Evolutionary conservation across 2,888 invertebrate species (phyloP).

Genomic region (Venustoraphidia nigricollis): DNA sequence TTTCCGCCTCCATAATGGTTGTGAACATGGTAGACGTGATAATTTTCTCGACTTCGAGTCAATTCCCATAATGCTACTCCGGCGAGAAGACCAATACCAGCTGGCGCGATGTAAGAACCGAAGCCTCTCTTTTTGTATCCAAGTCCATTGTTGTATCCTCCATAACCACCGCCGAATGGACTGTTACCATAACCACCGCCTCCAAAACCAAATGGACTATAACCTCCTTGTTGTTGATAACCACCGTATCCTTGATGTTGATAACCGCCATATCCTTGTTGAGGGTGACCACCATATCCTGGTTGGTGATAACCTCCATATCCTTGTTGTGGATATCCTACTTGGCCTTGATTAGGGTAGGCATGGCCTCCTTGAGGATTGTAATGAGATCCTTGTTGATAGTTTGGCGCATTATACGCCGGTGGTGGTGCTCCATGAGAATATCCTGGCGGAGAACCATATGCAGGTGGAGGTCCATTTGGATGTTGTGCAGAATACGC

Average conservation of each 20-base stretch:
- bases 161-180: neutral
- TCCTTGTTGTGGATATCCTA: neutral
- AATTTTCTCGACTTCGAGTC: neutral
- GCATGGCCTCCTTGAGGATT: neutral
- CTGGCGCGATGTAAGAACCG: no score
- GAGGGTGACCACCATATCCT: constrained; percentile 3
- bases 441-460: neutral
- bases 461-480: constrained; percentile 1
- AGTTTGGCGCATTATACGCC: neutral
- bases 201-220: neutral
- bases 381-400: neutral
- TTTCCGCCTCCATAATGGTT: neutral
- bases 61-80: constrained; percentile 4
- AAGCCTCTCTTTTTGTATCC: no score
- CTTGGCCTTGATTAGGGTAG: neutral
- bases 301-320: constrained; percentile 1
- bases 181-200: neutral
- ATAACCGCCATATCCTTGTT: neutral
- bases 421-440: neutral
- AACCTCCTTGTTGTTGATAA: neutral
- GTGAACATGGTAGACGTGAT: neutral
- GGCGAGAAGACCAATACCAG: neutral
- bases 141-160: neutral
- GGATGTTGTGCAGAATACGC: neutral
- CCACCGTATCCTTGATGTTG: constrained; percentile 2